Evolutionary conservation across 1,140 invertebrate genomes (phyloP), one percentile per base, ranked within the genome.

Genomic region (Octopus bimaculoides): DNA sequence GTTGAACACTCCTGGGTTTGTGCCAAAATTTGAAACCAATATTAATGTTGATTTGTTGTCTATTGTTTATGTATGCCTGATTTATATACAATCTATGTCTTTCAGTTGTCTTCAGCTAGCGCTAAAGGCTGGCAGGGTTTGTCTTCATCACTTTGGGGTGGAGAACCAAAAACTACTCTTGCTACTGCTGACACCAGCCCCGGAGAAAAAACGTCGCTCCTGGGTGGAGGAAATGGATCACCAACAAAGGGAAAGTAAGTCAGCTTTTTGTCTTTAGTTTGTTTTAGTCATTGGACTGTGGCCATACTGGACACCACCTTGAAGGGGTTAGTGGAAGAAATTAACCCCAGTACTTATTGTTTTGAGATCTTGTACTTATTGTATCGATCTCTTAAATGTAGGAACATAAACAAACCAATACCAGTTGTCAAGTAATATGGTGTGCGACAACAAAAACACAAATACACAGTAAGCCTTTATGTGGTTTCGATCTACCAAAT

Each of bases 91-190:
- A 77, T 54, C 17, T 78, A 6, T 79, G 54, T 80, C 74, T 82
- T 81, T 74, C 82, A 86, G 87, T 75, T 87, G 52, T 82, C 84
- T 12, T 84, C 83, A 74, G 87, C 83, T 54, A 84, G 87, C 77
- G 82, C 86, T 10, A 88, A 88, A 81, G 87, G 87, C 56, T 88
- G 87, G 87, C 86, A 83, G 77, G 86, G 86, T 80, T 82, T 88
- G 61, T 84, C 85, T 80, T 87, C 86, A 61, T n/a, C 66, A 71
- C 79, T 88, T 52, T 88, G 87, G 87, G 84, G 85, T 56, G 84
- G 85, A 61, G 87, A 88, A 75, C 85, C 86, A 10, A 88, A 88
- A 80, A 87, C 87, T 0, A 88, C 87, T 52, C 79, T 88, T 54
- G 84, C 84, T 61, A 82, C 86, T 17, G 86, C 86, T 26, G 86